phyloP scores from a whole-genome alignment of 2,888 invertebrate genomes.

The Aspidapion aeneum region DNA sequence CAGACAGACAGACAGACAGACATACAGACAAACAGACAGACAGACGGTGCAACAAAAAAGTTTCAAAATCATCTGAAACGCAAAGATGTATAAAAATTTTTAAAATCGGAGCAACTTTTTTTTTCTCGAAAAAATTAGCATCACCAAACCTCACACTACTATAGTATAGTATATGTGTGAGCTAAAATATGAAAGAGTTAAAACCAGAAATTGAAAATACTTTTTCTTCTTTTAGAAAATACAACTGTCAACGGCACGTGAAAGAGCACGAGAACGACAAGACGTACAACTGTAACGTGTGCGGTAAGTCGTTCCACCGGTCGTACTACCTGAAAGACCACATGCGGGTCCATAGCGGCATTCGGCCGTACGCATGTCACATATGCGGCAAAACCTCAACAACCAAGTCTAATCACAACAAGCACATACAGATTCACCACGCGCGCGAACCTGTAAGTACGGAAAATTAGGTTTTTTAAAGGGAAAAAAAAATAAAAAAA shows the following conservation, averaged over 20 bases:
- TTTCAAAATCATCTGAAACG: too few relatives aligned
- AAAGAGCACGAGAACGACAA: constrained; percentile 80
- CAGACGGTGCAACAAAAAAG: too few relatives aligned
- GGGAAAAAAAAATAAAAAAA: too few relatives aligned
- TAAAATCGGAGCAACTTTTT: too few relatives aligned
- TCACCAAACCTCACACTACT: too few relatives aligned
- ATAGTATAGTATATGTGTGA: too few relatives aligned
- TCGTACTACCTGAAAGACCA: constrained; percentile 87
- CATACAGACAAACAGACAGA: too few relatives aligned
- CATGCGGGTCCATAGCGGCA: constrained; percentile 80
- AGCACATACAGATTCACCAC: constrained; percentile 86
- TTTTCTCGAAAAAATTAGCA: too few relatives aligned
- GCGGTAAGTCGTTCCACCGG: constrained; percentile 81
- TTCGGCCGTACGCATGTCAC: constrained; percentile 76
- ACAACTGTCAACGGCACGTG: constrained; percentile 83
- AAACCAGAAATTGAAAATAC: too few relatives aligned
- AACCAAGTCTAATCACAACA: constrained; percentile 88
- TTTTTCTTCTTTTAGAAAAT: constrained; percentile 57
- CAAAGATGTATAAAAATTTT: too few relatives aligned
- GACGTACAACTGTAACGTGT: constrained; percentile 70
- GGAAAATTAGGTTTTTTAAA: constrained; percentile 62
- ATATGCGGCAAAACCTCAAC: constrained; percentile 87
- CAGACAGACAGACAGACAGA: too few relatives aligned
- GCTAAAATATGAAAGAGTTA: too few relatives aligned
- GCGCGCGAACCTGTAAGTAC: constrained; percentile 83